phyloP scores from a whole-genome alignment of 2,888 invertebrate species.

The Cerceris ruficornis region DNA sequence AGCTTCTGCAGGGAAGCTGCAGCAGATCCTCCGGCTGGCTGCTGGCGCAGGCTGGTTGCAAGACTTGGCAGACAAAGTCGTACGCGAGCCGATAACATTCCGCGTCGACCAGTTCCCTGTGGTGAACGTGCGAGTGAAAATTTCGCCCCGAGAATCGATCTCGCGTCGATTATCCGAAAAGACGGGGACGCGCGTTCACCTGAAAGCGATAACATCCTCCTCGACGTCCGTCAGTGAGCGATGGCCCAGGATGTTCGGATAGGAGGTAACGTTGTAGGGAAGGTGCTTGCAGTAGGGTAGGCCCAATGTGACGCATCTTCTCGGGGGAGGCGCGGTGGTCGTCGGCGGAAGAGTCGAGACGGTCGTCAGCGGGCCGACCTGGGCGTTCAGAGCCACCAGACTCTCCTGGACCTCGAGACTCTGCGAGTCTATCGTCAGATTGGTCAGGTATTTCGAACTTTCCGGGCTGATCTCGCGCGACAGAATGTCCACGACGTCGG shows the following conservation, averaged over 20 bases:
- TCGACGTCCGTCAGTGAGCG: constrained; percentile 85
- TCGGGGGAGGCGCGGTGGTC: constrained; percentile 84
- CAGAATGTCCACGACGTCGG: constrained; percentile 87
- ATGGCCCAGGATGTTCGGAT: constrained; percentile 91
- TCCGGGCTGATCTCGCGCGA: constrained; percentile 85
- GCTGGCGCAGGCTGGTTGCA: constrained; percentile 89
- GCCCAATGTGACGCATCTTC: constrained; percentile 87
- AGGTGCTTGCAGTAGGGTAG: constrained; percentile 88
- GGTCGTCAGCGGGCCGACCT: constrained; percentile 79
- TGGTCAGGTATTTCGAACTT: constrained; percentile 85
- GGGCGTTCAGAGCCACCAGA: constrained; percentile 77
- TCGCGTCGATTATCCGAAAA: neutral
- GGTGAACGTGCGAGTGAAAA: neutral
- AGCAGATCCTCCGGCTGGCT: constrained; percentile 83
- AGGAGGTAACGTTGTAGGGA: constrained; percentile 91
- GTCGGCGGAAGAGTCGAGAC: constrained; percentile 75
- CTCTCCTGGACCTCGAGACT: constrained; percentile 87
- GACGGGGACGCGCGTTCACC: constrained; percentile 72
- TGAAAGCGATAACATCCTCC: constrained; percentile 90
- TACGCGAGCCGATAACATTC: constrained; percentile 94
- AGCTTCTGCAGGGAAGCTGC: constrained; percentile 90
- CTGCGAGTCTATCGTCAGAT: constrained; percentile 86
- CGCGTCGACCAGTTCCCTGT: constrained; percentile 93
- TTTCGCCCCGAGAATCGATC: neutral
- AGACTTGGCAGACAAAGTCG: constrained; percentile 93